These are phyloP conservation scores for Abramis brama DNA, from an alignment of 2,113 vertebrate genomes.

Conservation along the genomic window DNA sequence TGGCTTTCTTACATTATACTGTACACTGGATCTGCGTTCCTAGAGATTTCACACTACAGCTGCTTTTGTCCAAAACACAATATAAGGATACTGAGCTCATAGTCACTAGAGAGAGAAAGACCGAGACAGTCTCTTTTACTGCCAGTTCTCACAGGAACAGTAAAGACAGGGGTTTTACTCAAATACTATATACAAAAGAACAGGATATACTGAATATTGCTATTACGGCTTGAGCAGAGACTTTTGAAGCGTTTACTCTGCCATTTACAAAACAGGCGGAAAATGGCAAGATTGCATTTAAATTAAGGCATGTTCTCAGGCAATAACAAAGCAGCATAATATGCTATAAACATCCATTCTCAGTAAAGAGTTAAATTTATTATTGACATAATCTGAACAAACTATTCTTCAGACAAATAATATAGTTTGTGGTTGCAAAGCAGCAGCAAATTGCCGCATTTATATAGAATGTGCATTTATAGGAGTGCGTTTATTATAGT, in stretches of 20 bases:
- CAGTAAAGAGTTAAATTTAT: no score
- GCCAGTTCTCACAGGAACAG: slow-evolving; percentile 3
- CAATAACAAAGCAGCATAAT: neutral
- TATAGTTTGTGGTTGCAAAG: no score
- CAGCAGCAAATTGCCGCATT: no score
- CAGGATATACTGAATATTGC: neutral
- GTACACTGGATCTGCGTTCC: slow-evolving; percentile 35
- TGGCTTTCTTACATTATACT: slow-evolving; percentile 1
- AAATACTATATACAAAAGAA: neutral
- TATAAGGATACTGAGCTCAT: slow-evolving; percentile 29
- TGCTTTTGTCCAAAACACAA: slow-evolving; percentile 56
- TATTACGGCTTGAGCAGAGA: neutral
- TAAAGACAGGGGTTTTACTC: slow-evolving; percentile 16
- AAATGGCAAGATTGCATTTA: neutral
- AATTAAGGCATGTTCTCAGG: neutral
- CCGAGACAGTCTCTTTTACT: neutral
- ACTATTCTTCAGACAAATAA: no score
- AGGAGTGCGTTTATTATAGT: no score
- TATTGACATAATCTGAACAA: no score
- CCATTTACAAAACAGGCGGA: neutral
- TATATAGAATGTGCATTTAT: no score
- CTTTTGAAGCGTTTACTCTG: neutral
- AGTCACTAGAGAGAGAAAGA: slow-evolving; percentile 35
- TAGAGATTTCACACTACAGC: slow-evolving; percentile 47
- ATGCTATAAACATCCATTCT: neutral